phyloP scores from a whole-genome alignment of 30 jellyfish, hydroid and myxozoan species.

The Aurelia coerulea region DNA sequence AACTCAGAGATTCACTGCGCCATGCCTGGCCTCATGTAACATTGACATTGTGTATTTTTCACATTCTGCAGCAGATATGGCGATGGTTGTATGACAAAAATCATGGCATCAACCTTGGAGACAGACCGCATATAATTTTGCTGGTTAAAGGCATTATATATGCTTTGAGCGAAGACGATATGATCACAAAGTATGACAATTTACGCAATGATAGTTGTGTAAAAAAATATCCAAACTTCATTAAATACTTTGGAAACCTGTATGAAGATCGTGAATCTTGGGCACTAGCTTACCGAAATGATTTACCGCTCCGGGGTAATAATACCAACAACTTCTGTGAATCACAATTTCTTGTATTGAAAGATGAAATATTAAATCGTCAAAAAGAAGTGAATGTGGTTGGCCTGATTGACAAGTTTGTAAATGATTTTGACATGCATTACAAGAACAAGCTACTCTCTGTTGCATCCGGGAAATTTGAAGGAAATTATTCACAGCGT shows the following conservation, averaged over 20 bases:
- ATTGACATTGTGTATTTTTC: too few relatives aligned
- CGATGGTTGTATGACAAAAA: too few relatives aligned
- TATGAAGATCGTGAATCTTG: conserved; percentile 20
- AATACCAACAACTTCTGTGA: conserved; percentile 26
- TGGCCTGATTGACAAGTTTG: conserved; percentile 26
- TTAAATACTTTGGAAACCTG: neutral
- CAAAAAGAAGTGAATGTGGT: conserved; percentile 20
- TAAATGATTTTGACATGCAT: conserved; percentile 9
- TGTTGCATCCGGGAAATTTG: conserved; percentile 31
- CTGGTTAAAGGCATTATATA: too few relatives aligned
- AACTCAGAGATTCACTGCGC: too few relatives aligned
- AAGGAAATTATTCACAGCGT: conserved; percentile 19
- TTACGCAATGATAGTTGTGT: neutral
- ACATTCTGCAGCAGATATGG: too few relatives aligned
- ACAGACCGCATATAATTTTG: too few relatives aligned
- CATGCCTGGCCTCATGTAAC: too few relatives aligned
- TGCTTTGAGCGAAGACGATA: too few relatives aligned
- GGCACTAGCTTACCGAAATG: conserved; percentile 22
- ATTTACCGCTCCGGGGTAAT: conserved; percentile 13
- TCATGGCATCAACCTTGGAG: too few relatives aligned
- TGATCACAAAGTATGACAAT: neutral
- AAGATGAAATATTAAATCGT: conserved; percentile 17
- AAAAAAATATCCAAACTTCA: neutral
- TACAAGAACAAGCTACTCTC: conserved; percentile 30
- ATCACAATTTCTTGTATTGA: conserved; percentile 31